Conservation (phyloP, 2,888 invertebrate genomes). For the Cremastinae sp. region DNA sequence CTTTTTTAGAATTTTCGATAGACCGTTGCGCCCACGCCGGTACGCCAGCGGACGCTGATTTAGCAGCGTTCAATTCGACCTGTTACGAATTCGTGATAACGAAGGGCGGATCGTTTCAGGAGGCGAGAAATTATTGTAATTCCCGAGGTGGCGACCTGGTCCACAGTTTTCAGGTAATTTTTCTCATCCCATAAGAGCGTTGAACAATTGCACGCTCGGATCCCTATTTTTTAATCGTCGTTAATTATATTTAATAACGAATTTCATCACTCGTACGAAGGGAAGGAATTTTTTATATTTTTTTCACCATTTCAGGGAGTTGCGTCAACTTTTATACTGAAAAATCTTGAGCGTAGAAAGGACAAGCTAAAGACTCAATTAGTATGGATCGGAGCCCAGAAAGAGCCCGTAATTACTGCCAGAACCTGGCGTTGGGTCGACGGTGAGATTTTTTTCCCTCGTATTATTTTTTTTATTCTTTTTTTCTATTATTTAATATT, state of each 20-base stretch:
- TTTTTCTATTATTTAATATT: background rate
- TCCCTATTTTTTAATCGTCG: background rate
- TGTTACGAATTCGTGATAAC: constrained; percentile 94
- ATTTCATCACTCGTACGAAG: background rate
- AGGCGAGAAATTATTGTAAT: constrained; percentile 89
- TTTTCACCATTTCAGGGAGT: constrained; percentile 80
- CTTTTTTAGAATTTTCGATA: constrained; percentile 88
- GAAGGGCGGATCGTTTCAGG: constrained; percentile 90
- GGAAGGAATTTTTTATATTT: background rate
- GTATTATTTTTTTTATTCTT: constrained; percentile 10
- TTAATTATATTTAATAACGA: background rate
- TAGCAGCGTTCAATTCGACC: constrained; percentile 91
- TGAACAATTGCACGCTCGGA: background rate
- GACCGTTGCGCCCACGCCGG: constrained; percentile 90
- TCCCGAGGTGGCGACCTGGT: constrained; percentile 87
- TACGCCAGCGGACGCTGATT: constrained; percentile 88
- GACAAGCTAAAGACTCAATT: constrained; percentile 90
- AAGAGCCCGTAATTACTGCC: constrained; percentile 91
- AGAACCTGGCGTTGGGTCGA: constrained; percentile 95
- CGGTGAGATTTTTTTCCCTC: constrained; percentile 82
- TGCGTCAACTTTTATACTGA: constrained; percentile 86
- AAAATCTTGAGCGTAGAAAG: constrained; percentile 91
- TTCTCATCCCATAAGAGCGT: background rate
- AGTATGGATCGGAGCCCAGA: constrained; percentile 95
- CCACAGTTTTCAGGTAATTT: constrained; percentile 84